phyloP scores from a whole-genome alignment of 2,888 invertebrate species.

The Aricia artaxerxes region DNA sequence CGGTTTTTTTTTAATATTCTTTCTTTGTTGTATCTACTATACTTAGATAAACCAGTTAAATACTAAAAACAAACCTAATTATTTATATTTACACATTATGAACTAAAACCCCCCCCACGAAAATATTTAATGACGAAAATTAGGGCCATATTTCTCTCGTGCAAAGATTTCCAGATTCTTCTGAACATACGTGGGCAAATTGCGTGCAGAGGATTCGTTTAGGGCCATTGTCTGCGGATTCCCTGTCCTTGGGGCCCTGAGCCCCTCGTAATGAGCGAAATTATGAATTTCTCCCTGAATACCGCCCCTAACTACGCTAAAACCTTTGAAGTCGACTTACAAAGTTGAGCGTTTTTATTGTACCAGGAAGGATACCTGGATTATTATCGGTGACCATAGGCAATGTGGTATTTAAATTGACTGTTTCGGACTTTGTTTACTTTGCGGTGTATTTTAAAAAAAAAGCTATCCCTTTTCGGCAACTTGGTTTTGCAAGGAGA shows the following conservation, averaged over 20 bases:
- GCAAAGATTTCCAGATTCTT: background rate
- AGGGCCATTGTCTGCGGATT: constrained; percentile 29
- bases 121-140: background rate
- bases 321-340: constrained; percentile 30
- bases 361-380: background rate
- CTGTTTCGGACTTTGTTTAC: background rate
- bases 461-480: no score
- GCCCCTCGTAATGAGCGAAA: constrained; percentile 38
- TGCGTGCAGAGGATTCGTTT: constrained; percentile 11
- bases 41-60: no score
- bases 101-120: background rate
- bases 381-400: background rate
- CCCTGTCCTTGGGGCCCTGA: constrained; percentile 5
- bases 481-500: no score
- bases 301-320: constrained; percentile 35
- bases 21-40: no score
- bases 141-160: background rate
- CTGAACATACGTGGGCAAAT: constrained; percentile 26
- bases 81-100: no score
- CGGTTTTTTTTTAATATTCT: no score
- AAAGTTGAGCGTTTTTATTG: constrained; percentile 21
- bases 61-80: no score
- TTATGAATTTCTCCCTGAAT: constrained; percentile 38
- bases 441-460: no score
- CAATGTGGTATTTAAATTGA: background rate